Evolutionary conservation across 2,888 invertebrate genomes (phyloP).

Genomic region (Drosophila koepferae): DNA sequence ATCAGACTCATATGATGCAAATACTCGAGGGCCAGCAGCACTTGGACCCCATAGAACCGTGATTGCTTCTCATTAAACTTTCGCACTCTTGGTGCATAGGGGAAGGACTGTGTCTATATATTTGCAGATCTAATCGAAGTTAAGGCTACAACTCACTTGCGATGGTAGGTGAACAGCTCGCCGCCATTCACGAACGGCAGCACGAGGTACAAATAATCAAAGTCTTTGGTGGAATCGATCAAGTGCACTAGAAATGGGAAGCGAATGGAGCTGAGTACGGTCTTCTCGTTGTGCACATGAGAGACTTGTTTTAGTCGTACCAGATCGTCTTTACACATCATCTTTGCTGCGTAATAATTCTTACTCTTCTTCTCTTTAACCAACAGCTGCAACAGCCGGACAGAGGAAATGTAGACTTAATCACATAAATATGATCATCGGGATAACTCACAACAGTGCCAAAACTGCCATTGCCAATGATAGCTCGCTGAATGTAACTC

Average conservation of each 20-base stretch:
- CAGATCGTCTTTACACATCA: slow-evolving; percentile 93
- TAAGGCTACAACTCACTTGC: slow-evolving; percentile 86
- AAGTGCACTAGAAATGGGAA: slow-evolving; percentile 96
- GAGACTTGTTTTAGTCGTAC: slow-evolving; percentile 95
- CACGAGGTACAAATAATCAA: slow-evolving; percentile 92
- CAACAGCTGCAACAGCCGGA: slow-evolving; percentile 42
- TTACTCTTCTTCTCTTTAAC: slow-evolving; percentile 73
- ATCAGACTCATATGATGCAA: slow-evolving; percentile 94
- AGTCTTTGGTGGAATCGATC: slow-evolving; percentile 94
- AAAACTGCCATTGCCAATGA: slow-evolving; percentile 70
- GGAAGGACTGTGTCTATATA: slow-evolving; percentile 21
- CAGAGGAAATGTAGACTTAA: too few relatives aligned
- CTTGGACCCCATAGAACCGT: slow-evolving; percentile 95
- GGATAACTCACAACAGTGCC: slow-evolving; percentile 65
- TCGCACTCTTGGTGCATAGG: slow-evolving; percentile 60
- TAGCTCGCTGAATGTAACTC: slow-evolving; percentile 52
- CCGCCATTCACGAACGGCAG: slow-evolving; percentile 95
- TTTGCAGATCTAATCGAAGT: not conserved
- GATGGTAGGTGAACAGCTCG: slow-evolving; percentile 93
- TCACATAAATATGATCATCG: not conserved
- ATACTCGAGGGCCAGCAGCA: slow-evolving; percentile 95
- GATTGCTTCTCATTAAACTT: slow-evolving; percentile 91
- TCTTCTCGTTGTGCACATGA: slow-evolving; percentile 95
- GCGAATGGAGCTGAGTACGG: slow-evolving; percentile 92
- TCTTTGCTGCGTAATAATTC: slow-evolving; percentile 93